Conservation (phyloP, 2,888 invertebrate genomes). For the Agapostemon virescens region DNA sequence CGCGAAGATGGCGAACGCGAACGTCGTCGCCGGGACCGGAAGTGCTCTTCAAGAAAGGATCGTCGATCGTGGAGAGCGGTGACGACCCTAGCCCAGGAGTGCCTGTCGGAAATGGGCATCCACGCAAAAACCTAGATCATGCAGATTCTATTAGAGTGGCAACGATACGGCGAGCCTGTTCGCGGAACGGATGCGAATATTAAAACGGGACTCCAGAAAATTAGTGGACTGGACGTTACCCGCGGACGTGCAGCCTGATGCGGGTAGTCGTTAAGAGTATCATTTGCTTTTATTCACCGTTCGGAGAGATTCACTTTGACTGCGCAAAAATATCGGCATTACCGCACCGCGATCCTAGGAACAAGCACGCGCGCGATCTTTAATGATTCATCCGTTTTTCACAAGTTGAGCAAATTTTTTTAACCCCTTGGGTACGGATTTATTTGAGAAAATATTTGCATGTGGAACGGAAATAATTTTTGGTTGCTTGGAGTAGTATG, state of each 20-base stretch:
- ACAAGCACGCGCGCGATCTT: not conserved
- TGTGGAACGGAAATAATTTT: too few relatives aligned
- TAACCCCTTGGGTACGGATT: too few relatives aligned
- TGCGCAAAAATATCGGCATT: not conserved
- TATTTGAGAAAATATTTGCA: too few relatives aligned
- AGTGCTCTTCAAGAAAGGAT: constrained; percentile 31
- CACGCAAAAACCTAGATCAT: constrained; percentile 48
- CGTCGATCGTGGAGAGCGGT: constrained; percentile 2
- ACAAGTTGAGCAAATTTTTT: too few relatives aligned
- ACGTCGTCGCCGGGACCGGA: constrained; percentile 39
- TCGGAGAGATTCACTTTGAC: not conserved
- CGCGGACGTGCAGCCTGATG: constrained; percentile 28
- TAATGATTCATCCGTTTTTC: not conserved
- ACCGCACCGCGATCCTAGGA: not conserved
- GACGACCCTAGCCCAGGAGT: not conserved
- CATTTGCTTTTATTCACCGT: constrained; percentile 9
- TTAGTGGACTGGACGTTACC: constrained; percentile 39
- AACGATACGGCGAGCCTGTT: constrained; percentile 32
- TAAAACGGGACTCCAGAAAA: constrained; percentile 48
- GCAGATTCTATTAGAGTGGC: constrained; percentile 54
- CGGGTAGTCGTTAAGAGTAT: constrained; percentile 46
- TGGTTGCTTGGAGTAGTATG: too few relatives aligned
- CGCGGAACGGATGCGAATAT: constrained; percentile 43
- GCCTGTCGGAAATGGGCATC: constrained; percentile 52
- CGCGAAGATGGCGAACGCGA: constrained; percentile 34